Base-by-base conservation (phyloP, 2,113 vertebrate species). In the Crotalus viridis region DNA sequence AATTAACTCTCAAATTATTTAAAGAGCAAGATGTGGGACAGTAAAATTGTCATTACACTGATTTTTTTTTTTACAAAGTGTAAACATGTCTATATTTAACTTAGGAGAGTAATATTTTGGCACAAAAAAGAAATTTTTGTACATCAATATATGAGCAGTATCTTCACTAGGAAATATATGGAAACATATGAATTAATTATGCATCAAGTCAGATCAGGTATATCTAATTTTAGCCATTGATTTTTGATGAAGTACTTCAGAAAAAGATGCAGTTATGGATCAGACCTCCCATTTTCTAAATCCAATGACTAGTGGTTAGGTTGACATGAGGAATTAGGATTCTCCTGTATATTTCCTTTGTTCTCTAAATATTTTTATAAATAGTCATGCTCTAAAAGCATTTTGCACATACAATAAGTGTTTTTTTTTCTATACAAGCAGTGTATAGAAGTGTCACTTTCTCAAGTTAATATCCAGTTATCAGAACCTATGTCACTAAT, bases 71-170 rank as follows among this genome's bases (percentile, higher is more conserved):
- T 87, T 92, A 55, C 51, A 56, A 64, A 46, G 3, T 91, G 39
- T 26, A 87, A 51, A 54, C 19, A 48, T 43, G 12, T 89, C 55
- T 90, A 2, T 12, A 2, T 86, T 28, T 89, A 89, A 51, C 1
- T 89, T 21, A 64, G 17, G 0, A 92, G 24, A 46, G 28, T 5
- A 46, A 88, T 3, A 87, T 28, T 74, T 91, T 91, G 64, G 59
- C 56, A 91, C 85, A 48, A 64, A 43, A n/a, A 92, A 87, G 13
- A 59, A 48, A 74, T 39, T 90, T 74, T 89, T 8, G 26, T 95
- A 52, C 56, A 48, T 64, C 85, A n/a, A 89, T 43, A 1, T 56
- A 61, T 86, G 89, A 92, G 0, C n/a, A 33, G 46, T 74, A 39
- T 46, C 91, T 64, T 59, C 43, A 39, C 0, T 54, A 81, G 15